Evolutionary conservation across 2,797 vertebrate species (phyloP).

Genomic region (Acipenser transmontanus): DNA sequence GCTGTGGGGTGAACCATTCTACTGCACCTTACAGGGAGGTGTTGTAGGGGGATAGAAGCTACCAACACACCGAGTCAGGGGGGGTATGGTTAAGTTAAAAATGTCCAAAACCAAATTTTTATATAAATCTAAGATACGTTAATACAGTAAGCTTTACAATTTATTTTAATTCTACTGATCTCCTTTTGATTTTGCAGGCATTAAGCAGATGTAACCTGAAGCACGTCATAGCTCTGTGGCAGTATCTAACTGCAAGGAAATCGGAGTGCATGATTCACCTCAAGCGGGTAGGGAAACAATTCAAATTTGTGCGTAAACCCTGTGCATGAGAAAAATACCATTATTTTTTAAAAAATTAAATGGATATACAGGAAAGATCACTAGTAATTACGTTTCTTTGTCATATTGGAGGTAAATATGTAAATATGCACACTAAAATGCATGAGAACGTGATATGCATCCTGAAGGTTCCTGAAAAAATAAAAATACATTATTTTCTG

Average conservation of each 20-base stretch:
- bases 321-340: fast-evolving
- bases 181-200: constrained; percentile 51
- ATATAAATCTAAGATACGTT: background rate
- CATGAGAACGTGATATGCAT: no score
- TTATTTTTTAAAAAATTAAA: background rate
- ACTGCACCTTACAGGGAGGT: no score
- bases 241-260: constrained; percentile 76
- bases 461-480: no score
- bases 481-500: no score
- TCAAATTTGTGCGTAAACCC: background rate
- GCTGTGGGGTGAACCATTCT: background rate
- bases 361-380: no score
- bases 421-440: no score
- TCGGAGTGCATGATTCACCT: constrained; percentile 81
- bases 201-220: constrained; percentile 69
- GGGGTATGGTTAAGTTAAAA: background rate
- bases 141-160: background rate
- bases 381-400: no score
- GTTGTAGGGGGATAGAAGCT: no score
- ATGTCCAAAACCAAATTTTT: no score
- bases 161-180: background rate
- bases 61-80: background rate
- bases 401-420: no score
- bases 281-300: constrained; percentile 58
- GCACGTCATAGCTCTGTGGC: constrained; percentile 80